A percentile compares a stretch with the other conserved stretches of the same genome.
Evolutionary conservation across 2,888 invertebrate species (phyloP).

Genomic region (Orchestes rusci): DNA sequence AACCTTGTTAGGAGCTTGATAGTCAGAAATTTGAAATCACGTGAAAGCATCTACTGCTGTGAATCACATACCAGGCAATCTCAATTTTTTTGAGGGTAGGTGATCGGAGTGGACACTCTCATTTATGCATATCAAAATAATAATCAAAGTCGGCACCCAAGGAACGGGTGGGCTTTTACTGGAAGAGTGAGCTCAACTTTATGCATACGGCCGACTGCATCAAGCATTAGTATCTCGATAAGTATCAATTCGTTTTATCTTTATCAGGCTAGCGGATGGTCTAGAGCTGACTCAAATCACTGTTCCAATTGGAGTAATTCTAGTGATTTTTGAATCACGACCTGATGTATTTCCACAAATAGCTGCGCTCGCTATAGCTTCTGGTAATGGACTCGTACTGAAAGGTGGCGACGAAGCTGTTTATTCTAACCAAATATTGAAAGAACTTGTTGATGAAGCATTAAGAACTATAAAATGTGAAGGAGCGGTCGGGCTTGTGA

Average conservation of each 20-base stretch:
- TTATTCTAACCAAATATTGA: slow-evolving; percentile 83
- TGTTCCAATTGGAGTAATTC: slow-evolving; percentile 93
- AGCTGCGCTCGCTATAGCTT: slow-evolving; percentile 93
- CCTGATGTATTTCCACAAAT: slow-evolving; percentile 98
- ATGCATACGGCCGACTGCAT: too few species aligned
- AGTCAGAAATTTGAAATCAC: too few species aligned
- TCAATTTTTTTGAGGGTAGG: too few species aligned
- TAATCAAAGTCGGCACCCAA: too few species aligned
- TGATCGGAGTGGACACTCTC: too few species aligned
- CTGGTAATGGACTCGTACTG: slow-evolving; percentile 89
- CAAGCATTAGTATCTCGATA: not conserved
- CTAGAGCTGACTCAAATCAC: slow-evolving; percentile 86
- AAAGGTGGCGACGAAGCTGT: slow-evolving; percentile 97
- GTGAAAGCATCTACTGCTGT: too few species aligned
- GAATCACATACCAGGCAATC: too few species aligned
- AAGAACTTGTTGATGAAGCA: slow-evolving; percentile 87
- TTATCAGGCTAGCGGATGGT: slow-evolving; percentile 44
- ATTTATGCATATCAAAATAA: too few species aligned
- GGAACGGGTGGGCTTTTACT: too few species aligned
- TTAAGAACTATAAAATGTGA: slow-evolving; percentile 72
- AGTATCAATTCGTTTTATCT: not conserved
- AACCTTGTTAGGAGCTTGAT: too few species aligned
- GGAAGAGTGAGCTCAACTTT: too few species aligned
- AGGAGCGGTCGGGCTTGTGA: slow-evolving; percentile 79
- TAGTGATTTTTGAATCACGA: slow-evolving; percentile 96